phyloP scores from a whole-genome alignment of 2,888 invertebrate species.

The Hemistola chrysoprasaria region DNA sequence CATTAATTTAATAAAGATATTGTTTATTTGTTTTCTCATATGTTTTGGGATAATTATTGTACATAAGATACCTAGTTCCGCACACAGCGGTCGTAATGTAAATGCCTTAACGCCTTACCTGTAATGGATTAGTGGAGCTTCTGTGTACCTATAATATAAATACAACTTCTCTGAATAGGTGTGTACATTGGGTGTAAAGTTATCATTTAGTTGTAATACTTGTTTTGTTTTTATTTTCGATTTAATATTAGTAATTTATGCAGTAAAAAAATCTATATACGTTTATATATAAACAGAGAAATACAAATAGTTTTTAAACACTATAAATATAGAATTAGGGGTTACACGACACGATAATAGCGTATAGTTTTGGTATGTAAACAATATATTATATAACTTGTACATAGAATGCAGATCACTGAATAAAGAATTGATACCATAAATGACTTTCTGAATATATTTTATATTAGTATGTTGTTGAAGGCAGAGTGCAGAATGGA shows the following conservation, averaged over 20 bases:
- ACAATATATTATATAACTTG: conserved; percentile 68
- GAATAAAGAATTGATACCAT: conserved; percentile 78
- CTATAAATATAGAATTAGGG: conserved; percentile 79
- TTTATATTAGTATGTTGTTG: conserved; percentile 23
- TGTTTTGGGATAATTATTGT: conserved; percentile 38
- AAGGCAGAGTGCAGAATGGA: conserved; percentile 2
- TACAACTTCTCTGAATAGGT: conserved; percentile 61
- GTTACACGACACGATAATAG: conserved; percentile 75
- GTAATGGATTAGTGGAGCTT: conserved; percentile 57
- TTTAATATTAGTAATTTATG: conserved; percentile 81
- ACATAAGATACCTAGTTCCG: conserved; percentile 40
- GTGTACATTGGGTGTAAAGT: conserved; percentile 81
- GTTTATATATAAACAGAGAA: conserved; percentile 71
- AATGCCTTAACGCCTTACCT: conserved; percentile 71
- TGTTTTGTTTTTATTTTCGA: conserved; percentile 65
- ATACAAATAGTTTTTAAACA: conserved; percentile 78
- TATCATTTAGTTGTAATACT: conserved; percentile 58
- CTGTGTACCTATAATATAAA: conserved; percentile 53
- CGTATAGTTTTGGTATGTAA: conserved; percentile 79
- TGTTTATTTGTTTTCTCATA: conserved; percentile 60
- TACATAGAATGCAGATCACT: conserved; percentile 70
- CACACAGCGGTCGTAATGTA: conserved; percentile 48
- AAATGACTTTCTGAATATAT: conserved; percentile 37
- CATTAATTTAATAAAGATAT: conserved; percentile 77
- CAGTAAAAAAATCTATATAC: conserved; percentile 71